These are phyloP conservation scores for Myiozetetes cayanensis DNA, from an alignment of 2,113 vertebrate genomes.

Conservation along the genomic window DNA sequence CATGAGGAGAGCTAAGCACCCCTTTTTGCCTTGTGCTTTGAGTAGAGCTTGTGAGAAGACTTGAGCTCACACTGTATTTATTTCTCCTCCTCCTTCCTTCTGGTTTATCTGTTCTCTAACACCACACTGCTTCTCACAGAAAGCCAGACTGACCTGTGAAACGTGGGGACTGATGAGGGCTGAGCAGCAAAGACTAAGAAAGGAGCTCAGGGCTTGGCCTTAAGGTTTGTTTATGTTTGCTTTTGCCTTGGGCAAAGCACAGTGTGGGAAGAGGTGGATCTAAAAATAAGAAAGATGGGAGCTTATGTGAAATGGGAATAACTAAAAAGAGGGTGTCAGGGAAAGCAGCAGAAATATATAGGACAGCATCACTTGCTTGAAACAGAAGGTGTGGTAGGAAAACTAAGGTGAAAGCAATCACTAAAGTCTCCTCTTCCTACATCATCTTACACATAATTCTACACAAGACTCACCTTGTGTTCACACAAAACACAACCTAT, in stretches of 20 bases:
- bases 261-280: neutral
- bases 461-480: conserved; percentile 7
- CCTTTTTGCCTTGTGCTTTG: neutral
- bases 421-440: neutral
- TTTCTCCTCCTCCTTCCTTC: neutral
- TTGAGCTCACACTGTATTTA: neutral
- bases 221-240: neutral
- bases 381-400: neutral
- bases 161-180: neutral
- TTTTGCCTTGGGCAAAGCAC: conserved; percentile 9
- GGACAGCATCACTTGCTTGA: neutral
- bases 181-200: neutral
- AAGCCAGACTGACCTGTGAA: neutral
- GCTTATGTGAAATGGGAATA: neutral
- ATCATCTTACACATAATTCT: neutral
- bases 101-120: neutral
- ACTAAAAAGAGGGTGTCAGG: neutral
- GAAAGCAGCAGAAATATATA: conserved; percentile 32
- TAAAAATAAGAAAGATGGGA: conserved; percentile 22
- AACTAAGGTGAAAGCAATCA: neutral
- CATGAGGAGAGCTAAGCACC: neutral
- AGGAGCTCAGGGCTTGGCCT: neutral
- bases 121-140: neutral
- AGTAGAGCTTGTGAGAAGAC: neutral
- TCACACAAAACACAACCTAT: conserved; percentile 8